Conservation (phyloP, 2,888 invertebrate genomes). For the Matsumyia berberina region DNA sequence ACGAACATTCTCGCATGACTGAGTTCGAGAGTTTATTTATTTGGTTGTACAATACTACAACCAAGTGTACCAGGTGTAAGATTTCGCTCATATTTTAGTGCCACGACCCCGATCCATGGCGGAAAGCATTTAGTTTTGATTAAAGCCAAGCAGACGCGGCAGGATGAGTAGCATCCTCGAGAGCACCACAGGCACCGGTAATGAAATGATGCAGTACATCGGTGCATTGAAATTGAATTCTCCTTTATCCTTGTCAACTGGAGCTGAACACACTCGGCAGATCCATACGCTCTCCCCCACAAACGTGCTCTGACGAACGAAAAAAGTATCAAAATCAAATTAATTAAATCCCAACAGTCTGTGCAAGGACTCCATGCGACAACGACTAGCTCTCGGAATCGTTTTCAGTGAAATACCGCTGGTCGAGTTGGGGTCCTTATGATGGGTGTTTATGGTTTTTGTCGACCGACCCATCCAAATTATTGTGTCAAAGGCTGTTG, state of each 20-base stretch:
- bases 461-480: neutral
- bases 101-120: neutral
- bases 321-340: neutral
- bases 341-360: slow-evolving; percentile 10
- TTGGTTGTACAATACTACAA: slow-evolving; percentile 2
- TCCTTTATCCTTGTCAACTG: slow-evolving; percentile 24
- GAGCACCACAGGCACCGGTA: neutral
- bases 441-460: neutral
- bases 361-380: neutral
- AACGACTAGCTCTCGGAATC: neutral
- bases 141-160: neutral
- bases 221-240: neutral
- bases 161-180: neutral
- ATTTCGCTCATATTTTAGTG: neutral
- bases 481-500: neutral
- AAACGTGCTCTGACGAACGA: too few relatives aligned
- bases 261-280: slow-evolving; percentile 9
- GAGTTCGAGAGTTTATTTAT: slow-evolving; percentile 4
- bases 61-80: neutral
- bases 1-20: neutral
- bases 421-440: neutral
- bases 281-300: neutral
- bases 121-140: neutral
- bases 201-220: slow-evolving; percentile 21
- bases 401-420: neutral